Percentiles rank a stretch among this genome's conserved stretches.
Conservation (phyloP, 2,888 invertebrate genomes). For the Hartigia nigra region DNA sequence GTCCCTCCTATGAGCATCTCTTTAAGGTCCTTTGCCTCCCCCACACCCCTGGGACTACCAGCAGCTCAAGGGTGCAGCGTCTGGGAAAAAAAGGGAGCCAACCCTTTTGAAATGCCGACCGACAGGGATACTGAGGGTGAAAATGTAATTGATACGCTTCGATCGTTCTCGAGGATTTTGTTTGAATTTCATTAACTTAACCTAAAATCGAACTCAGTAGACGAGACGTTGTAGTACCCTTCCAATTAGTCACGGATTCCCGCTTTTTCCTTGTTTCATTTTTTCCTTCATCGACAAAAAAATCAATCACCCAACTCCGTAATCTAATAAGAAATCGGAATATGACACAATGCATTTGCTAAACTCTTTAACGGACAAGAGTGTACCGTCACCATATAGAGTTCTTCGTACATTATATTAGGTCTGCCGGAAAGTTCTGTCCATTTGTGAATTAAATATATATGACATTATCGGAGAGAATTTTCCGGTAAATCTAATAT, state of each 20-base stretch:
- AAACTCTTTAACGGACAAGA: not conserved
- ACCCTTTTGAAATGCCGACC: conserved; percentile 12
- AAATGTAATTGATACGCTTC: conserved; percentile 43
- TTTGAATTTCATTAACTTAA: conserved; percentile 45
- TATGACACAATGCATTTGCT: not conserved
- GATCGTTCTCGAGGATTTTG: conserved; percentile 27
- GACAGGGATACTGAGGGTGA: conserved; percentile 33
- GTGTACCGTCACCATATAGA: not conserved
- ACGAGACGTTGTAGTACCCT: not conserved
- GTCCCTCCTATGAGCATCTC: not conserved
- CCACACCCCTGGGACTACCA: not conserved
- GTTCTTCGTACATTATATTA: not conserved
- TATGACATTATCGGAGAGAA: too few species aligned
- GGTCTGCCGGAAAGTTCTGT: too few species aligned
- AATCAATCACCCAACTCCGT: not conserved
- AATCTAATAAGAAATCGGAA: not conserved
- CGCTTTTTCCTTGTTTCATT: not conserved
- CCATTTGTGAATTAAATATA: too few species aligned
- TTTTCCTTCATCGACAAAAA: not conserved
- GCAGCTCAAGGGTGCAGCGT: conserved; percentile 1
- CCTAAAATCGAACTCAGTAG: not conserved
- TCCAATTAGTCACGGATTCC: conserved; percentile 15
- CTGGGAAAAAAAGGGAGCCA: not conserved
- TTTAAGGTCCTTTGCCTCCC: not conserved
- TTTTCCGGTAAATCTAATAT: too few species aligned